Conservation (phyloP, 2,113 vertebrate genomes). For the Ondatra zibethicus region DNA sequence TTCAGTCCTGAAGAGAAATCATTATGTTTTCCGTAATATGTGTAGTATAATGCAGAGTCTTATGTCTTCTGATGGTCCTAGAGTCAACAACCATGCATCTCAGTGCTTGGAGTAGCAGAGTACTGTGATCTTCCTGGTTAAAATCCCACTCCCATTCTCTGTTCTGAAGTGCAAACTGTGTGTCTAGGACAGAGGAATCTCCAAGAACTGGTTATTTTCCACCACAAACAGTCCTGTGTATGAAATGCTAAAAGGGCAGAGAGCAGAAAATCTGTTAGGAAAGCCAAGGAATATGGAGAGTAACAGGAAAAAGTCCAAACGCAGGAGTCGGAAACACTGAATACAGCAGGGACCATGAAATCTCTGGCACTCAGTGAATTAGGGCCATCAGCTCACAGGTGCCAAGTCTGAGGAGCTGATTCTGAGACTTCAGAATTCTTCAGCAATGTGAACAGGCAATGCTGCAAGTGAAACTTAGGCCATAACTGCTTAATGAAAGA, state of each 20-base stretch:
- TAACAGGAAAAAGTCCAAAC: background rate
- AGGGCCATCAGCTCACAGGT: background rate
- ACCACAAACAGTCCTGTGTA: background rate
- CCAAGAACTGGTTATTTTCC: background rate
- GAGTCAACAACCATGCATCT: background rate
- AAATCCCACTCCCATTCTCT: background rate
- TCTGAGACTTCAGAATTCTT: slow-evolving; percentile 4
- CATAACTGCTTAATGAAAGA: slow-evolving; percentile 34
- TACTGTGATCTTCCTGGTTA: background rate
- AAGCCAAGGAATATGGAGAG: background rate
- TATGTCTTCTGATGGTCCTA: background rate
- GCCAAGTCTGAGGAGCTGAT: background rate
- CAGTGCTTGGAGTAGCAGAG: background rate
- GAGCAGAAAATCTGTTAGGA: background rate
- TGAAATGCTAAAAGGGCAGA: background rate
- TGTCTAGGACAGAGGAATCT: background rate
- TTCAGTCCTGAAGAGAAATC: background rate
- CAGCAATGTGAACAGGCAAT: background rate
- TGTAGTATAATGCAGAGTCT: background rate
- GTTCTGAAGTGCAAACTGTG: background rate
- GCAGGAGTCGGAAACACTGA: background rate
- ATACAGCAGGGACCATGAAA: background rate
- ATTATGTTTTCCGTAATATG: background rate
- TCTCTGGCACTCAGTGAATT: background rate
- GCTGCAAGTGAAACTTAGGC: background rate